Conservation (phyloP, 2,797 vertebrate genomes). For the Myotis pilosus region DNA sequence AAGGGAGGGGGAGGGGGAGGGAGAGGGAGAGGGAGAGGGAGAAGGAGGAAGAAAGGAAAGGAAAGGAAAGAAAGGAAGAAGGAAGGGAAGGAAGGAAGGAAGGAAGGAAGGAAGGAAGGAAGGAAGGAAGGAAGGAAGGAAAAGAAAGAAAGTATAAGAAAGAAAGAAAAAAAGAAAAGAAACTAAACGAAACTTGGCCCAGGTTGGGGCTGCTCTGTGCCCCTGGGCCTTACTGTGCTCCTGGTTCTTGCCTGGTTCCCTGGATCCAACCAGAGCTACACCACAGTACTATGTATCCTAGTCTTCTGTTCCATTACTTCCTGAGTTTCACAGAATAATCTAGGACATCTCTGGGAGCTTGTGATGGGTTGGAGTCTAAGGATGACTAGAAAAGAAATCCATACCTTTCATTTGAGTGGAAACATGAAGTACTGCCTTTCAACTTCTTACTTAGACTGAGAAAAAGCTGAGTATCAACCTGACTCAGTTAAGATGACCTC, state of each 20-base stretch:
- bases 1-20: background rate
- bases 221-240: background rate
- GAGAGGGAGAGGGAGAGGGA: background rate
- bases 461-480: background rate
- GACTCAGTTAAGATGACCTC: background rate
- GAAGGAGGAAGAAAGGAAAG: background rate
- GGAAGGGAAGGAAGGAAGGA: background rate
- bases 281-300: no score
- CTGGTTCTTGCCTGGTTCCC: background rate
- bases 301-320: background rate
- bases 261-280: background rate
- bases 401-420: background rate
- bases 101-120: background rate
- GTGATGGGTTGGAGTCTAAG: background rate
- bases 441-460: background rate
- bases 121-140: background rate
- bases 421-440: background rate
- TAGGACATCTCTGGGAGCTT: background rate
- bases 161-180: no score
- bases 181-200: no score
- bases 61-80: background rate
- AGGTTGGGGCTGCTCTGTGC: background rate
- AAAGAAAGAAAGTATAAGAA: background rate
- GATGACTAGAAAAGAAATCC: background rate
- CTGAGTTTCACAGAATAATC: background rate